phyloP scores from a whole-genome alignment of 2,797 vertebrate species.

The Melanotaenia trifasciata region DNA sequence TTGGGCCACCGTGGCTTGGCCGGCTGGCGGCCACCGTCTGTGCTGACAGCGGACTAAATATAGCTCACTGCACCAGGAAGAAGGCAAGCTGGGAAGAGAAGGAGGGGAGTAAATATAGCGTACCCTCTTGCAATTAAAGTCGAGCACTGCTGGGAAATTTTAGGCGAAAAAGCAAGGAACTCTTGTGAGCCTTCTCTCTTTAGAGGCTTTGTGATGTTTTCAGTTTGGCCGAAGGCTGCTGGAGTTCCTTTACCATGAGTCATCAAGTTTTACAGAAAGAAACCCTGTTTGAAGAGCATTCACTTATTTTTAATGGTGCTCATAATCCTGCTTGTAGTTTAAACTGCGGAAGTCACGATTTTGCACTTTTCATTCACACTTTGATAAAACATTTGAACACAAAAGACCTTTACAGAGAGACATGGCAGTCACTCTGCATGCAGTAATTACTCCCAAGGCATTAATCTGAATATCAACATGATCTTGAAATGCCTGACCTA shows the following conservation, averaged over 20 bases:
- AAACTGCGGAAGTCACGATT: conserved; percentile 2
- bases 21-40: conserved; percentile 76
- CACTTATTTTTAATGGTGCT: conserved; percentile 26
- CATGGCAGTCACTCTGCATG: background rate
- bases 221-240: conserved; percentile 40
- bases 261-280: conserved; percentile 45
- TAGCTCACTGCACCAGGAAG: conserved; percentile 79
- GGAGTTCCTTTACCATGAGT: conserved; percentile 58
- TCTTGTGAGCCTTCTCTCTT: conserved; percentile 40
- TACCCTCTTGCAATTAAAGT: conserved; percentile 77
- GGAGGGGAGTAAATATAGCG: conserved; percentile 72
- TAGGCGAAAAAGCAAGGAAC: conserved; percentile 50
- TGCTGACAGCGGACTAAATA: conserved; percentile 78
- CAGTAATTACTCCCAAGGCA: background rate
- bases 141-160: conserved; percentile 64
- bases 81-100: conserved; percentile 57
- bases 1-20: conserved; percentile 57
- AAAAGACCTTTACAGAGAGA: background rate
- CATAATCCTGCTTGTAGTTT: conserved; percentile 10
- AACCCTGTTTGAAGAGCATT: conserved; percentile 45
- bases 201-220: conserved; percentile 40
- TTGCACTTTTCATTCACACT: background rate
- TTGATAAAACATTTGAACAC: background rate
- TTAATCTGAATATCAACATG: background rate
- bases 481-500: conserved; percentile 5